Evolutionary conservation across 2,113 vertebrate species (phyloP), one percentile per base, ranked within the genome.

Genomic region (Ochotona curzoniae): DNA sequence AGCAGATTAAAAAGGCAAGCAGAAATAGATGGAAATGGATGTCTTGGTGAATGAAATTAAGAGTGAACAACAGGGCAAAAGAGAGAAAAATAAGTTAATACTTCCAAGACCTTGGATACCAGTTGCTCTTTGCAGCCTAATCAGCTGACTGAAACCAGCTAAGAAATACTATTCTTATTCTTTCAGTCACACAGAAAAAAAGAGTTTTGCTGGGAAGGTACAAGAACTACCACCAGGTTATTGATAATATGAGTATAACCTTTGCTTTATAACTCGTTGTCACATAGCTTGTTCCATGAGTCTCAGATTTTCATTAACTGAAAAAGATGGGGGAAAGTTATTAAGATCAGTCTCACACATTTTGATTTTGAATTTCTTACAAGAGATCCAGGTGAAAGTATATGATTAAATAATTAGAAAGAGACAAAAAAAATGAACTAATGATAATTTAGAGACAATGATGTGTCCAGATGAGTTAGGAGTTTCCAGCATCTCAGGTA

Each of bases 321-420:
- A 54, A 38, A 81, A 88, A 91, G 64, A 85, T 18, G 2, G 30
- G 0, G 13, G 26, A 66, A 32, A 61, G 20, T 23, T 69, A 57
- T 0, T 94, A 70, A 90, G n/a, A 38, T 92, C 20, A n/a, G 23
- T 47, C 54, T 60, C 63, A 5, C 21, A 60, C 57, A 81, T 69
- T 85, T 73, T 61, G 57, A 78, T n/a, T 87, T 83, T 87, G 44
- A 76, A 83, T 93, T 86, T 86, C 32, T 49, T 91, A 44, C 11
- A 28, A 4, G 17, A 9, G 61, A 38, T 9, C 26, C 8, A 26
- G 35, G 35, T 26, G 10, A 28, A 47, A 70, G 26, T 23, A 79
- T 44, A 8, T 57, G 32, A 20, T 70, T 67, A 60, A 78, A 64
- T 44, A 75, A 38, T 0, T 64, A 3, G 25, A 70, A 73, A 61